Base-by-base conservation (phyloP, 1,140 invertebrate genomes). In the Drosophila biarmipes region DNA sequence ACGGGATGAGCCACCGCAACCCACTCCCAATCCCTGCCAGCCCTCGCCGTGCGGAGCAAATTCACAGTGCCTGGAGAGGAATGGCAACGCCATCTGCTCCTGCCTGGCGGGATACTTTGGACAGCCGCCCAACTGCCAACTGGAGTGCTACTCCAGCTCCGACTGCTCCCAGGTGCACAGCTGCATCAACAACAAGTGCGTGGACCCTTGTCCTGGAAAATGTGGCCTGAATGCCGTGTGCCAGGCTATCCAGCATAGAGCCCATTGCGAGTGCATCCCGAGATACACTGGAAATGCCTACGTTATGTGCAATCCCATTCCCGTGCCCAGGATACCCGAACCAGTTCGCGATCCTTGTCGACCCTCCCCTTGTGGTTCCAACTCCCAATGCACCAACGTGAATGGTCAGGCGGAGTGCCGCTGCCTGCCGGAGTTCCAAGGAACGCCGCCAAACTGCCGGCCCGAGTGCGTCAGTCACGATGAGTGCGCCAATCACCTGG, bases 11-110 rank as follows among this genome's bases (percentile, higher is more conserved):
- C 29, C 54, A 54, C 51, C 61, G 29, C 21, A 8, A 14, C 34
- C 17, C 6, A 78, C 87, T 6, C 45, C 77, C 72, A 94, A 95
- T 89, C 95, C 95, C 29, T 96, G 96, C 78, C 93, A 94, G 49
- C 95, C 95, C 2, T 95, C 95, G 40, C 95, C 96, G 7, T 98
- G 97, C 91, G 97, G 96, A 15, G 93, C 95, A 0, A 96, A 97
- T 72, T 95, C 96, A 78, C 94, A 95, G 84, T 97, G 97, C 85
- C 92, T 94, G 90, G 93, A 94, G 90, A 92, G 95, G 46, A 95
- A 95, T 90, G 93, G 93, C 72, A 95, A 95, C 92, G 95, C 95
- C n/a, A 94, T 96, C 14, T 97, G 96, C 71, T 95, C 95, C 43
- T 97, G 96, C 81, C 67, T 96, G 31, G 93, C 94, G 34, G 95